phyloP scores from a whole-genome alignment of 2,888 invertebrate genomes.

The Macrophya annulata region DNA sequence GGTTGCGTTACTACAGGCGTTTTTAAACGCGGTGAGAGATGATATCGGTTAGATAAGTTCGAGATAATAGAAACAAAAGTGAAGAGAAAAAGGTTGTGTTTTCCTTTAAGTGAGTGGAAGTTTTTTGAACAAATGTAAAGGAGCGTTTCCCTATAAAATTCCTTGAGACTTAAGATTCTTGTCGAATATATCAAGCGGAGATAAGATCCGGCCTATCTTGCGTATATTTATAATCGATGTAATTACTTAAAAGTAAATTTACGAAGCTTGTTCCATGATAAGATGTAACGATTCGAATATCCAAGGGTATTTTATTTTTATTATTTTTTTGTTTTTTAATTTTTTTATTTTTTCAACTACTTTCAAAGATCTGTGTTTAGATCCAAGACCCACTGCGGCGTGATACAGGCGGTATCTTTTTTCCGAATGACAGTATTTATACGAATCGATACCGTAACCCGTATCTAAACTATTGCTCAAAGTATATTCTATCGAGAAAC shows the following conservation, averaged over 20 bases:
- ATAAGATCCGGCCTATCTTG: constrained; percentile 58
- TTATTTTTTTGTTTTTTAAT: background rate
- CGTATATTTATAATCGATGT: constrained; percentile 62
- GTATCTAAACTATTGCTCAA: background rate
- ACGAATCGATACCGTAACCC: background rate
- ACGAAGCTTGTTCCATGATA: constrained; percentile 61
- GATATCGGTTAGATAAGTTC: background rate
- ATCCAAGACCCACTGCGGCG: constrained; percentile 16
- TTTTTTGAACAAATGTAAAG: background rate
- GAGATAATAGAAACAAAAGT: background rate
- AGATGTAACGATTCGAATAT: constrained; percentile 40
- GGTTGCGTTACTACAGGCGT: constrained; percentile 71
- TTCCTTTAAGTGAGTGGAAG: background rate
- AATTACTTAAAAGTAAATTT: constrained; percentile 62
- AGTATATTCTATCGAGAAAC: background rate
- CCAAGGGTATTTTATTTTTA: background rate
- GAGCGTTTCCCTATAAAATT: constrained; percentile 21
- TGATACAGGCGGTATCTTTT: background rate
- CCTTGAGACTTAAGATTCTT: background rate
- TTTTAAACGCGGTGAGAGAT: background rate
- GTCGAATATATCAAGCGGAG: constrained; percentile 55
- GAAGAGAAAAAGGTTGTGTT: background rate
- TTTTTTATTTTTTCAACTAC: too few relatives aligned
- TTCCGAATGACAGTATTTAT: background rate
- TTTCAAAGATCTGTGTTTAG: constrained; percentile 25